Conservation (phyloP, 2,797 vertebrate genomes). For the Pseudomugil tenellus region DNA sequence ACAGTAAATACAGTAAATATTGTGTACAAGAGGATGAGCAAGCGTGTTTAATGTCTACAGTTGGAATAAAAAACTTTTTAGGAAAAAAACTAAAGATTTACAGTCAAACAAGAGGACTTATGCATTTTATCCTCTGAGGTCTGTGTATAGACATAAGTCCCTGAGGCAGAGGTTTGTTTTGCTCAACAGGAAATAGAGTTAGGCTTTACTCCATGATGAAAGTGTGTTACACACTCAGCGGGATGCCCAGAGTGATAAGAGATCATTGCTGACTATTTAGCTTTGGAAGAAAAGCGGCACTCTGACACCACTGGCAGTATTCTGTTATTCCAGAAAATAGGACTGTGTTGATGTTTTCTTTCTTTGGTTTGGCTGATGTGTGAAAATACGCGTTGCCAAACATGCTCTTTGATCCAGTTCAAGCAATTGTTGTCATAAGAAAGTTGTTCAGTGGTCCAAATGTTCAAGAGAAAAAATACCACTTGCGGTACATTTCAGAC, state of each 20-base stretch:
- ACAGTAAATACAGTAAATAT: no score
- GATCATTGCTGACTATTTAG: slow-evolving; percentile 59
- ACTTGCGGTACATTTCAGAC: slow-evolving; percentile 22
- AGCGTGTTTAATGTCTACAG: no score
- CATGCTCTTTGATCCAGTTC: slow-evolving; percentile 25
- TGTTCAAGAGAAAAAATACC: slow-evolving; percentile 27
- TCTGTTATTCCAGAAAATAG: slow-evolving; percentile 38
- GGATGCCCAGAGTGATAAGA: slow-evolving; percentile 60
- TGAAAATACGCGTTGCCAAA: slow-evolving; percentile 8
- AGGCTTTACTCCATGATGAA: slow-evolving; percentile 64
- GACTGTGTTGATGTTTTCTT: slow-evolving; percentile 36
- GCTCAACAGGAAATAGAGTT: slow-evolving; percentile 64
- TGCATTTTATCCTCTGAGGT: slow-evolving; percentile 55
- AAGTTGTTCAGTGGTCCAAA: slow-evolving; percentile 19
- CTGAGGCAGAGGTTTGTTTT: slow-evolving; percentile 68
- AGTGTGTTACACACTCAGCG: slow-evolving; percentile 66
- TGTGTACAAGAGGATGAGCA: no score
- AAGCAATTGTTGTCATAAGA: slow-evolving; percentile 4
- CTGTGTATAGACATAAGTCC: slow-evolving; percentile 68
- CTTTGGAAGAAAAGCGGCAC: slow-evolving; percentile 46
- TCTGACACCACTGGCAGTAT: slow-evolving; percentile 45
- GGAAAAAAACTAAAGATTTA: slow-evolving; percentile 20
- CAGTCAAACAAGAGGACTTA: slow-evolving; percentile 28
- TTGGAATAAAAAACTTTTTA: no score
- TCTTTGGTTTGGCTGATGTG: slow-evolving; percentile 15